Percentiles rank a stretch among this genome's conserved stretches.
Evolutionary conservation across 2,797 vertebrate genomes (phyloP).

Genomic region (Falco berigora): DNA sequence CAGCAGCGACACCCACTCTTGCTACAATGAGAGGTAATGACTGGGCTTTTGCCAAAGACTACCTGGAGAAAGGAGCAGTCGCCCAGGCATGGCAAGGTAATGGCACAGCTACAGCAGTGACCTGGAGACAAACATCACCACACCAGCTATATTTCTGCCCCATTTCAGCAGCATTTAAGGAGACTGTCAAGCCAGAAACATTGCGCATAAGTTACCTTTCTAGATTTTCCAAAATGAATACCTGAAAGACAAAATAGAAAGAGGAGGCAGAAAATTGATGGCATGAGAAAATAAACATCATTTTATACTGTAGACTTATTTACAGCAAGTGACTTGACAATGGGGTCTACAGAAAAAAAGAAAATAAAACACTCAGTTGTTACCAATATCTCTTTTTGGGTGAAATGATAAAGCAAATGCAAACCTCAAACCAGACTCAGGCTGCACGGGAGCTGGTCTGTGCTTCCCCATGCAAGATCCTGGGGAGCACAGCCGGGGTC

Average conservation of each 20-base stretch:
- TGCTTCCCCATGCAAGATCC: not conserved
- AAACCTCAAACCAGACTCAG: not conserved
- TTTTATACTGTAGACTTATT: not conserved
- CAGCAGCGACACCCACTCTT: not conserved
- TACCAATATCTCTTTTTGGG: not conserved
- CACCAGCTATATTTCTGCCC: not conserved
- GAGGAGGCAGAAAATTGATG: not conserved
- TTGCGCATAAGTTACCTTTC: not conserved
- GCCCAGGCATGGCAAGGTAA: not conserved
- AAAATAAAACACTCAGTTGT: not conserved
- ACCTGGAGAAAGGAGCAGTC: not conserved
- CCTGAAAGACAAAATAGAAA: not conserved
- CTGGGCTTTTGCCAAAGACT: not conserved
- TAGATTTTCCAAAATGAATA: not conserved
- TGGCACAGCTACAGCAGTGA: not conserved
- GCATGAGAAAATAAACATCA: not conserved
- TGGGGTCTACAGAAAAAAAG: not conserved
- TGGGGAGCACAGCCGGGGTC: too few species aligned
- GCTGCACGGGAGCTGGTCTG: not conserved
- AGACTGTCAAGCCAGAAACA: not conserved
- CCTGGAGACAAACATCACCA: not conserved
- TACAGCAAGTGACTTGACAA: not conserved
- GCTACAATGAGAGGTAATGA: not conserved
- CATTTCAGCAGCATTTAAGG: not conserved
- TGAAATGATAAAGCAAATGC: not conserved